Conservation (phyloP, 2,888 invertebrate genomes). For the Melanargia galathea region DNA sequence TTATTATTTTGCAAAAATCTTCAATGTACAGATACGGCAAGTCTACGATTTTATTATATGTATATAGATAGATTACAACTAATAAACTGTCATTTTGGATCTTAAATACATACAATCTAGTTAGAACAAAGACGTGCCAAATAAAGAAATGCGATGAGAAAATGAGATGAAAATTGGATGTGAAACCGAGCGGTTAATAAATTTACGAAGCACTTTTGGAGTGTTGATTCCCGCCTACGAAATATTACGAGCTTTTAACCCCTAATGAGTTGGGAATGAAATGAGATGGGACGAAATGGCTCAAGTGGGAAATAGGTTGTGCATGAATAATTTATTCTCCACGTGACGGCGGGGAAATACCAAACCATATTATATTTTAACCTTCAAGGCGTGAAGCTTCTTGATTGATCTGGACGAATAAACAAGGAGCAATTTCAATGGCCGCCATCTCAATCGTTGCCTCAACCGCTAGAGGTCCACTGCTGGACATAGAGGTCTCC, state of each 20-base stretch:
- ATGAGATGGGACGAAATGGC: constrained; percentile 35
- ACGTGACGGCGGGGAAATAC: constrained; percentile 18
- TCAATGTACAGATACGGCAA: no score
- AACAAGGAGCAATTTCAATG: background rate
- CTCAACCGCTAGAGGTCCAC: no score
- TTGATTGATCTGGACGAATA: no score
- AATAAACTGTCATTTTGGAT: no score
- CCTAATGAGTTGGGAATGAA: constrained; percentile 36
- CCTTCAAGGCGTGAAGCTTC: no score
- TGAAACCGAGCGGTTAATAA: constrained; percentile 14
- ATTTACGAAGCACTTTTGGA: constrained; percentile 22
- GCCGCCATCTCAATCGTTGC: no score
- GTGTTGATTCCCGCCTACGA: constrained; percentile 26
- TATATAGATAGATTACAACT: no score
- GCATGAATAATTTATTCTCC: constrained; percentile 40
- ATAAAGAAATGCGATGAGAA: background rate
- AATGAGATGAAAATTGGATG: constrained; percentile 4
- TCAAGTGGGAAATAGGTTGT: constrained; percentile 32
- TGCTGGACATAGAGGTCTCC: no score
- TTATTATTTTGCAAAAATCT: no score
- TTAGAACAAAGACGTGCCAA: background rate
- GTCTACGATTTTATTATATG: no score
- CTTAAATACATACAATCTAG: no score
- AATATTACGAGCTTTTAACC: constrained; percentile 35
- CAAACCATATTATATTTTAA: constrained; percentile 20